Evolutionary conservation across 2,113 vertebrate species (phyloP).

Genomic region (Phrynosoma blainvillii): DNA sequence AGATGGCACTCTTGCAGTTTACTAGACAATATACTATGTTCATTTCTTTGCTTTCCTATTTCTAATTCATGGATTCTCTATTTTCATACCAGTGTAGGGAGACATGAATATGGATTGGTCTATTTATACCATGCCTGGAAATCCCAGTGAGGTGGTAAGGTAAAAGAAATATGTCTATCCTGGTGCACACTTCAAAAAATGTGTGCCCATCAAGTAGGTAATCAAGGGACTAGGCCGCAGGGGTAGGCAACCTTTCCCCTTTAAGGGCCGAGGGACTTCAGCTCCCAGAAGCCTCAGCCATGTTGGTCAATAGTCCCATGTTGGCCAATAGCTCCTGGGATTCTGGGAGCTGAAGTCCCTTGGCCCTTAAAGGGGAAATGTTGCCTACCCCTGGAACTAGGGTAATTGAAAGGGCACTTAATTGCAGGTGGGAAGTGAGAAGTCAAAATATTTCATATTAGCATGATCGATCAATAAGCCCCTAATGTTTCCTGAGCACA

Average conservation of each 20-base stretch:
- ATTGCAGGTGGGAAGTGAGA: neutral
- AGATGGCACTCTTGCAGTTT: conserved; percentile 57
- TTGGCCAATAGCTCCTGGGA: no score
- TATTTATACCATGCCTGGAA: neutral
- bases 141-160: neutral
- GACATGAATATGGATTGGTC: neutral
- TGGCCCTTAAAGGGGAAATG: no score
- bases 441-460: no score
- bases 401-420: neutral
- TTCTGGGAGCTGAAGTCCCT: no score
- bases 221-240: neutral
- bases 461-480: neutral
- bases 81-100: neutral
- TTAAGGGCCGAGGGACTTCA: no score
- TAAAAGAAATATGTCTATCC: neutral
- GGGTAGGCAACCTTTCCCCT: no score
- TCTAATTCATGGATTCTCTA: neutral
- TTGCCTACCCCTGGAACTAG: neutral
- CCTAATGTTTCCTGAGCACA: neutral
- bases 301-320: no score
- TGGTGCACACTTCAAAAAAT: neutral
- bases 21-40: neutral
- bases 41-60: neutral
- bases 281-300: no score
- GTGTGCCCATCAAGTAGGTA: neutral